Base-by-base conservation (phyloP, 2,113 vertebrate genomes). In the Mormyrus lacerda region DNA sequence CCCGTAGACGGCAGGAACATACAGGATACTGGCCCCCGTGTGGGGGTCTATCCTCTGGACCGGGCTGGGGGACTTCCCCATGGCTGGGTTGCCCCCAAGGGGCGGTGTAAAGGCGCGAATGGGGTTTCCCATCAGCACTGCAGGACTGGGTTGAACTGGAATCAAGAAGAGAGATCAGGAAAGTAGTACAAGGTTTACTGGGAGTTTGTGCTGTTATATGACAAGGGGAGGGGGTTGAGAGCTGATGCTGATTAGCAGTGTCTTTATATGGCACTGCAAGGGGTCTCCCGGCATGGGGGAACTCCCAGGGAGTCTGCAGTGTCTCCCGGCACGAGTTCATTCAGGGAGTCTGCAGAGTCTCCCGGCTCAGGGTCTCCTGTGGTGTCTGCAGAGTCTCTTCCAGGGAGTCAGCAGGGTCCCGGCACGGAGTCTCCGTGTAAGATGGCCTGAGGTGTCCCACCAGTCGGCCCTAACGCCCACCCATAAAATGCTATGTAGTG, bases 11-110 rank as follows among this genome's bases (percentile, higher is more conserved):
- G 98, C 98, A 90, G 98, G 98, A 93, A 99, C 98, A 21, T 99
- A 99, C 27, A 99, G 97, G 94, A 99, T 99, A 93, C 98, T 99
- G 93, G 98, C 97, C 91, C 97, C 98, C 73, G 98, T 98, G 92
- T 99, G 98, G 90, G 98, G 98, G 94, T 99, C 98, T 94, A 99
- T 98, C 94, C 98, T 97, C 94, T 99, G 98, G 94, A 99, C 98
- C 65, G 98, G 98, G 94, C 98, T 99, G 92, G 98, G 98, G 92
- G 98, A 99, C 93, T 99, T 99, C 89, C 98, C 98, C 93, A 98
- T 95, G 90, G 96, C 96, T 87, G 94, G 95, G 90, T 97, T 96
- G 91, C 96, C 95, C 91, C 96, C 97, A 94, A 98, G 94, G 91
- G 98, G 98, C 90, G 98, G 98, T 90, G 98, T 98, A 93, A 97